Base-by-base conservation (phyloP, 2,888 invertebrate species). In the Halocaridina rubra region DNA sequence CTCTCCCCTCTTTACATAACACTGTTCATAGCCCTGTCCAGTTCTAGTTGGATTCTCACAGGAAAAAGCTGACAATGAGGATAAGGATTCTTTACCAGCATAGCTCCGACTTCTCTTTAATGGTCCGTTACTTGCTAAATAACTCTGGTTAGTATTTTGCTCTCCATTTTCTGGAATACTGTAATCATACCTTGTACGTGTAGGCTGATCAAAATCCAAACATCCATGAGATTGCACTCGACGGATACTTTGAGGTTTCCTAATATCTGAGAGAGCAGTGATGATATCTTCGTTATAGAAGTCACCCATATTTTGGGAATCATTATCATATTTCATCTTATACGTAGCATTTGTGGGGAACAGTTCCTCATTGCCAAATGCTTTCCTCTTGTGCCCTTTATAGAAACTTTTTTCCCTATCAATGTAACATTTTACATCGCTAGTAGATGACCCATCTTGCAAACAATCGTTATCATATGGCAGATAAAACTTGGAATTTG, bases 241-340 rank as follows among this genome's bases (percentile, higher is more conserved):
- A 0, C 24, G 24, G 24, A 74, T 2, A 24, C 30, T 80, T 24
- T 80, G 59, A 5, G 32, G 57, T 29, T 59, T 72, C 59, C 61
- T 57, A 29, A 74, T 29, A 30, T 53, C 59, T n/a, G 72, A 72
- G 24, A 80, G 22, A 1, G 80, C 80, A 4, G n/a, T 10, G 3
- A 13, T 59, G 13, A 77, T 32, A 59, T 77, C 77, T 22, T 77
- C 77, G 19, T n/a, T 19, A 7, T 61, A 30, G 24, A 77, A 77
- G 1, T 77, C 77, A 19, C 24, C 59, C 24, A 61, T 33, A 5
- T 59, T 33, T 7, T 32, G 22, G n/a, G 53, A 76, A 5, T 32
- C 32, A 7, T 16, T 24, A 13, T n/a, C 57, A n/a, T 19, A n/a
- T 19, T 53, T 53, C 16, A 53, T 0, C 53, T n/a, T 4, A 53